phyloP scores from a whole-genome alignment of 2,113 vertebrate species.

The Galemys pyrenaicus region DNA sequence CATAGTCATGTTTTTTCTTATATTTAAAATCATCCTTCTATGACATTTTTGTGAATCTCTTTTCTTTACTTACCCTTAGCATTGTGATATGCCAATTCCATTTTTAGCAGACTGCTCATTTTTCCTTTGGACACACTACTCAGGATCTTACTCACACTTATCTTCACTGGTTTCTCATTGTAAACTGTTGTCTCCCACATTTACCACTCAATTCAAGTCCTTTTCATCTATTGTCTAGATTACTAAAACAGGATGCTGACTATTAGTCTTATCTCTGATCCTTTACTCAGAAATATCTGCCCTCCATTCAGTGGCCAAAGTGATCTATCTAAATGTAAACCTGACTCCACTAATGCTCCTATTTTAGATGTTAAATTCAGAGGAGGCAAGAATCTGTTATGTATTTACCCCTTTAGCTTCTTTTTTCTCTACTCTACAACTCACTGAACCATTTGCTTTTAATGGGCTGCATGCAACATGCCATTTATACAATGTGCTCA shows the following conservation, averaged over 20 bases:
- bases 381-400: background rate
- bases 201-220: background rate
- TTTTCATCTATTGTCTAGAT: constrained; percentile 4
- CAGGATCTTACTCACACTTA: background rate
- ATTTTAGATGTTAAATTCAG: background rate
- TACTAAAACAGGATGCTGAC: background rate
- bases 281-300: constrained; percentile 21
- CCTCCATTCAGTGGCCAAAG: background rate
- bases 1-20: background rate
- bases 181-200: constrained; percentile 7
- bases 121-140: background rate
- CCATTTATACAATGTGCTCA: background rate
- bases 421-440: background rate
- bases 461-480: background rate
- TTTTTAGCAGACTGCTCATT: background rate
- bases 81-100: background rate
- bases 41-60: background rate
- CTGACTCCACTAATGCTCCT: background rate
- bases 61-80: background rate
- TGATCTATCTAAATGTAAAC: constrained; percentile 13
- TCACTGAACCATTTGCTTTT: background rate
- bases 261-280: background rate
- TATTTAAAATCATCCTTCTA: background rate
- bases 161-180: background rate
- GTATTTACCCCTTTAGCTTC: background rate